Base-by-base conservation (phyloP, 2,888 invertebrate species). In the Tipula unca region DNA sequence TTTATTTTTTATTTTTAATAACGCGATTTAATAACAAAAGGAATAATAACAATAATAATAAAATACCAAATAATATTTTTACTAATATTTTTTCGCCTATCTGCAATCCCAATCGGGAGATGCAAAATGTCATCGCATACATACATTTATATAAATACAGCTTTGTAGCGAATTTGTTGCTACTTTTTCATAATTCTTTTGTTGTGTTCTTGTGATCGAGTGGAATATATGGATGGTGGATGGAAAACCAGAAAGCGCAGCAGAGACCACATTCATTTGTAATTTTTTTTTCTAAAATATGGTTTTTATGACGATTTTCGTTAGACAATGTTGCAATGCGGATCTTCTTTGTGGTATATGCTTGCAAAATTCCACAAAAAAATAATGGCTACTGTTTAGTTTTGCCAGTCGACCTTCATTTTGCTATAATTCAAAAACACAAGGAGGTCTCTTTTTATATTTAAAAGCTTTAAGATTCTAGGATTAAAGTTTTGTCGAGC, bases 61-160 rank as follows among this genome's bases (percentile, higher is more conserved):
- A 54, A 54, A 54, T 54, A 54, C 48, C 17, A 54, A 54, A 54
- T 54, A 54, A 54, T 54, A 54, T 54, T 87, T 87, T 86, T 86
- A 86, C 87, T 87, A 87, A 87, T 87, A 87, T 87, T 87, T 87
- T 86, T 86, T 86, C 85, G 87, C 87, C 86, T 87, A 87, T 87
- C 87, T 86, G 86, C 85, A 86, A 85, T 84, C 85, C n/a, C 86
- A 86, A 87, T 87, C 86, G 87, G 86, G 87, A 86, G 86, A 86
- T 87, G 86, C 86, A 36, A 85, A 85, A 36, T 82, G 82, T 29
- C 29, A 69, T 69, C 54, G 69, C 29, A 25, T 69, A 25, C 36
- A 82, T 35, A n/a, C 48, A 1, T 14, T 42, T 42, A 42, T 42
- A 17, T 17, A 13, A 10, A 36, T 36, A 13, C 36, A 36, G 6